Percentiles rank a stretch among this genome's conserved stretches.
phyloP scores from a whole-genome alignment of 2,888 invertebrate species.

The Phytoseiulus persimilis region DNA sequence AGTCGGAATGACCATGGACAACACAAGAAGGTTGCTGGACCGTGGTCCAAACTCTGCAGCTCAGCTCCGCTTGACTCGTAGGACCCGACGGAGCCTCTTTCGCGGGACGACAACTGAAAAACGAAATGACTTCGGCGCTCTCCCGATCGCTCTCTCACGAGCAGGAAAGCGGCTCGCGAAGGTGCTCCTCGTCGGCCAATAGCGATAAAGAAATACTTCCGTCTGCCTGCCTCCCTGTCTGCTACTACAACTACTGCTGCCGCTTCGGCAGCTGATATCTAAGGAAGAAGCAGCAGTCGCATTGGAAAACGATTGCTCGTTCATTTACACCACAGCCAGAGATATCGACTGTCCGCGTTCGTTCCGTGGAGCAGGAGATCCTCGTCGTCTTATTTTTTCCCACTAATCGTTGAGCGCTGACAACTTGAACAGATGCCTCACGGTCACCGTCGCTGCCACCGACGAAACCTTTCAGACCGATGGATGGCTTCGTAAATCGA shows the following conservation, averaged over 20 bases:
- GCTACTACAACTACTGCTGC: not conserved
- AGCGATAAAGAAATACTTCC: conserved; percentile 5
- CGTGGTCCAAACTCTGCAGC: not conserved
- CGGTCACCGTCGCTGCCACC: no score
- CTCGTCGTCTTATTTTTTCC: not conserved
- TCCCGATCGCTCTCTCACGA: not conserved
- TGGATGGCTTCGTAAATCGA: not conserved
- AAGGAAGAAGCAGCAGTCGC: not conserved
- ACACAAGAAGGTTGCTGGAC: not conserved
- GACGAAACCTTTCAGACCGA: not conserved
- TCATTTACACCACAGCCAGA: conserved; percentile 5
- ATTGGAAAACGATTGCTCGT: conserved; percentile 5
- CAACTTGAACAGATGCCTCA: not conserved
- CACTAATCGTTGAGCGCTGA: not conserved
- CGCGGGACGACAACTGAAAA: not conserved
- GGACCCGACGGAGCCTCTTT: not conserved
- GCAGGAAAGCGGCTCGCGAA: not conserved
- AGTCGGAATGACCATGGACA: not conserved
- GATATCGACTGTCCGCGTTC: not conserved
- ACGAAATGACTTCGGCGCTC: not conserved
- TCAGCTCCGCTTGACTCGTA: no score
- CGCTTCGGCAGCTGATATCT: not conserved
- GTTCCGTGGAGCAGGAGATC: not conserved
- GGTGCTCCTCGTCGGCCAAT: not conserved
- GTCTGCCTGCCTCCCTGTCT: not conserved